Conservation (phyloP, 1,140 invertebrate genomes). For the Atta cephalotes region DNA sequence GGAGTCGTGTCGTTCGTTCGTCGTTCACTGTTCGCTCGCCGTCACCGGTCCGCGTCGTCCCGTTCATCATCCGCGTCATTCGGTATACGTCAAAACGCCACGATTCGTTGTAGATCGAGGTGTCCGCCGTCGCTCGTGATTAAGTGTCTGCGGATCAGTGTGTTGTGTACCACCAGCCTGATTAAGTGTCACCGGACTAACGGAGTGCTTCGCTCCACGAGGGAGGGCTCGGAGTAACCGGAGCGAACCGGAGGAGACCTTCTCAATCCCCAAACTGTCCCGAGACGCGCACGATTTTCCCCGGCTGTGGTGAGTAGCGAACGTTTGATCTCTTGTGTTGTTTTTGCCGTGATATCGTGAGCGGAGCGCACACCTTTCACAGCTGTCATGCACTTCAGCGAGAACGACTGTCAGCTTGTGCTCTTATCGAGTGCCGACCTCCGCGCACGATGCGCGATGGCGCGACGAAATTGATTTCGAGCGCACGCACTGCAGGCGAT, state of each 20-base stretch:
- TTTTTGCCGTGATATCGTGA: not conserved
- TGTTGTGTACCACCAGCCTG: conserved; percentile 51
- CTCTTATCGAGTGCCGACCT: conserved; percentile 32
- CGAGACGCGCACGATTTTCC: conserved; percentile 40
- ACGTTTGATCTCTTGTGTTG: not conserved
- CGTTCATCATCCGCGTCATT: conserved; percentile 7
- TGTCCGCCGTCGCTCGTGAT: conserved; percentile 16
- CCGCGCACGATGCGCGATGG: conserved; percentile 28
- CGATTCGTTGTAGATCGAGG: conserved; percentile 3
- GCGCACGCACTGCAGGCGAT: conserved; percentile 36
- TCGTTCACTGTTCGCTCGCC: not conserved
- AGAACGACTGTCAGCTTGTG: conserved; percentile 3
- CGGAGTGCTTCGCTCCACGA: conserved; percentile 35
- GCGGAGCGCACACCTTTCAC: not conserved
- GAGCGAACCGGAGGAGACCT: not conserved
- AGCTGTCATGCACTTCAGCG: conserved; percentile 4
- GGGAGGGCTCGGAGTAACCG: not conserved
- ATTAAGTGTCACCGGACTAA: conserved; percentile 50
- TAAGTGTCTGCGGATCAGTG: conserved; percentile 15
- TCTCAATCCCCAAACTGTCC: conserved; percentile 20
- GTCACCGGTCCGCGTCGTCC: not conserved
- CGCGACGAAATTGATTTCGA: conserved; percentile 58
- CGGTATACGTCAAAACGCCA: conserved; percentile 61
- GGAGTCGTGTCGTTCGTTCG: conserved; percentile 53
- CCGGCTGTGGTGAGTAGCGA: conserved; percentile 61